Base-by-base conservation (phyloP, 2,888 invertebrate genomes). In the Magallana nippona region DNA sequence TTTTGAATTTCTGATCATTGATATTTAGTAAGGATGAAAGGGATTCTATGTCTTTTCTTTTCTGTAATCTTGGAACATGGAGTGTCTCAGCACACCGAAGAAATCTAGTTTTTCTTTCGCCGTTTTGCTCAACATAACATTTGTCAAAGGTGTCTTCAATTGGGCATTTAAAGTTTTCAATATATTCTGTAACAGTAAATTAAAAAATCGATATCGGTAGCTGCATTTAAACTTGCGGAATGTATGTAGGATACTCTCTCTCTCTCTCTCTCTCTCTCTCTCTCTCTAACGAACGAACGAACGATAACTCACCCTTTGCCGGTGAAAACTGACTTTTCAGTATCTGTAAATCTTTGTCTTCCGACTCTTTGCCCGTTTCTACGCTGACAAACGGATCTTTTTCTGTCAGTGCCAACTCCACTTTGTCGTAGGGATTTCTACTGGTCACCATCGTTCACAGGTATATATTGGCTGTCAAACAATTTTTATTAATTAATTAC, bases 201-300 rank as follows among this genome's bases (percentile, higher is more conserved):
- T 44, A 5, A 10, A 44, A 44, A 44, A 44, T 44, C 44, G 44
- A 8, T 8, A 44, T 44, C 44, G 44, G 44, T 44, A 44, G 8
- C 5, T 44, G 44, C 8, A 44, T 44, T 44, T n/a, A 0, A 44
- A 44, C 44, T 44, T 44, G 0, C 5, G 5, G 8, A 44, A 44
- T 44, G 44, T 44, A 44, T 44, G 44, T 44, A 44, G 44, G 62
- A 60, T 60, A 60, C 8, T 60, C 15, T 60, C 62, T 60, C 62
- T 60, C 62, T 60, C 62, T 60, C 62, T 60, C 62, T 60, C 62
- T 60, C 62, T 60, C 62, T 60, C 62, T 60, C 62, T 60, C n/a
- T 60, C 62, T 60, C 62, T n/a, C n/a, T n/a, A n/a, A n/a, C n/a
- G n/a, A n/a, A n/a, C n/a, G n/a, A n/a, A n/a, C n/a, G n/a, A n/a